A percentile compares a stretch with the other conserved stretches of the same genome.
Conservation (phyloP, 2,113 vertebrate genomes). For the Alosa alosa region DNA sequence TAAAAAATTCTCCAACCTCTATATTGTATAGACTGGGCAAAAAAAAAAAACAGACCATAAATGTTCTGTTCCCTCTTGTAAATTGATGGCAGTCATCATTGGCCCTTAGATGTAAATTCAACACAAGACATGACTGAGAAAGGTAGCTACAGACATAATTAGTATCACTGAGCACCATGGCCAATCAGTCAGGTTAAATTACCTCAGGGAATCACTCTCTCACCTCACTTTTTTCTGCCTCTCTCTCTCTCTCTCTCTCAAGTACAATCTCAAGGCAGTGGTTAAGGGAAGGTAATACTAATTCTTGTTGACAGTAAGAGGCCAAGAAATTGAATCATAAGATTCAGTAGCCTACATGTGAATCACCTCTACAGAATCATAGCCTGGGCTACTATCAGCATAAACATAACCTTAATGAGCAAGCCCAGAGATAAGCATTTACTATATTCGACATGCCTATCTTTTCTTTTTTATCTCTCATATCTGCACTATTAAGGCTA, state of each 20-base stretch:
- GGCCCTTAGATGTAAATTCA: neutral
- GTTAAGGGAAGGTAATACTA: neutral
- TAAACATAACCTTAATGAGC: neutral
- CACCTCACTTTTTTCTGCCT: neutral
- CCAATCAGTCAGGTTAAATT: neutral
- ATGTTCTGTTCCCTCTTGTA: neutral
- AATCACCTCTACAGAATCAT: neutral
- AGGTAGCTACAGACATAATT: neutral
- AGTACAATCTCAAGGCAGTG: neutral
- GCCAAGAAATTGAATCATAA: constrained; percentile 5
- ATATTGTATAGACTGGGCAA: neutral
- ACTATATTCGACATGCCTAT: neutral
- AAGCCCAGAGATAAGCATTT: neutral
- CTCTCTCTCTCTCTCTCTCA: neutral
- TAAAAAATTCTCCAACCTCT: neutral
- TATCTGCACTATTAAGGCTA: neutral
- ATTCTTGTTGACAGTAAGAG: constrained; percentile 11
- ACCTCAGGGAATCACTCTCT: neutral
- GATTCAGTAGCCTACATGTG: neutral
- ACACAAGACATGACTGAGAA: neutral
- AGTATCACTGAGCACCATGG: neutral
- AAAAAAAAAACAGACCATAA: neutral
- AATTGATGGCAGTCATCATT: neutral
- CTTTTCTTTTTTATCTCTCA: too few relatives aligned
- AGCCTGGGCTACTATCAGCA: neutral